phyloP scores from a whole-genome alignment of 2,888 invertebrate genomes.

The Plebejus anna region DNA sequence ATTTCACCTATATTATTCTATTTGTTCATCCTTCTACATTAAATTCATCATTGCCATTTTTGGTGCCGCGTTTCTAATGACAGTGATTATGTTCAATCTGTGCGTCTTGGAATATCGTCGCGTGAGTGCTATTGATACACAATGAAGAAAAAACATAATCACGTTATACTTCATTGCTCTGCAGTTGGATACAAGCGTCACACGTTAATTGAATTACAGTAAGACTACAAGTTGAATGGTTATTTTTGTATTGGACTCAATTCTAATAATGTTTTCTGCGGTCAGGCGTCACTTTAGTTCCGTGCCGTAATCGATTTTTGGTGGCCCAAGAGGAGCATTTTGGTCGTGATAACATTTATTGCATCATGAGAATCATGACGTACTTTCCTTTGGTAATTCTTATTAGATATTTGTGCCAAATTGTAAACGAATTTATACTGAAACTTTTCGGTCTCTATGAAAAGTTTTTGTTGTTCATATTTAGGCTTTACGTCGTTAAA shows the following conservation, averaged over 20 bases:
- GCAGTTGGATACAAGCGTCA: constrained; percentile 3
- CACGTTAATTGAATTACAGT: constrained; percentile 26
- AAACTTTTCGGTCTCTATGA: too few relatives aligned
- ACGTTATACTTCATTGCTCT: constrained; percentile 12
- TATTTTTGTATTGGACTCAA: constrained; percentile 54
- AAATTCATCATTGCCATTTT: neutral
- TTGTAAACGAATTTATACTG: neutral
- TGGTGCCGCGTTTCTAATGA: neutral
- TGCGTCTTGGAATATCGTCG: constrained; percentile 1
- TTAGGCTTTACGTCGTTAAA: neutral
- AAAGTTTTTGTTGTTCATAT: too few relatives aligned
- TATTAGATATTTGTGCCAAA: neutral
- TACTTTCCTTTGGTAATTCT: too few relatives aligned
- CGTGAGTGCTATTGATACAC: constrained; percentile 11
- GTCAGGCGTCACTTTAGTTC: constrained; percentile 54
- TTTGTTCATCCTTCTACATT: neutral
- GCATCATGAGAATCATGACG: neutral
- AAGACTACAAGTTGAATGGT: constrained; percentile 41
- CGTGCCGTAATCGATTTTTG: constrained; percentile 43
- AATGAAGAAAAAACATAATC: constrained; percentile 22
- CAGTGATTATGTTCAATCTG: neutral
- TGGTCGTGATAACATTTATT: constrained; percentile 10
- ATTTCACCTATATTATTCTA: neutral
- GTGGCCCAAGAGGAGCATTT: neutral
- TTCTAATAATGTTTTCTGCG: constrained; percentile 50